Evolutionary conservation across 2,888 invertebrate genomes (phyloP).

Genomic region (Sepiola atlantica): DNA sequence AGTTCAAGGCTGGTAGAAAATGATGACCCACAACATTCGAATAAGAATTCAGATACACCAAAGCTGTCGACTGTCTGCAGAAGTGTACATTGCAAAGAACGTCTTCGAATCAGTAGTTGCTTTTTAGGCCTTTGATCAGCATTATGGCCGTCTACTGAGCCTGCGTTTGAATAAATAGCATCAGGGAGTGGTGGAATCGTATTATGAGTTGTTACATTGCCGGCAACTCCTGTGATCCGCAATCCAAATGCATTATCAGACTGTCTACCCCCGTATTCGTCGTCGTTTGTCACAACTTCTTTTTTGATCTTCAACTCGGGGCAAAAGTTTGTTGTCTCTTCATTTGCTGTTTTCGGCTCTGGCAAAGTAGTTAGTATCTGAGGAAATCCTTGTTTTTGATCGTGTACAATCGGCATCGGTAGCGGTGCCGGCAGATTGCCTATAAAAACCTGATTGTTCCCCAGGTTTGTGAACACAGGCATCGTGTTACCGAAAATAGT

Average conservation of each 20-base stretch:
- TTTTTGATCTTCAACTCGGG: not conserved
- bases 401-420: not conserved
- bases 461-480: not conserved
- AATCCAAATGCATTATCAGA: not conserved
- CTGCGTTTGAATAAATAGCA: not conserved
- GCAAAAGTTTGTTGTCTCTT: not conserved
- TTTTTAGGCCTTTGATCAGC: not conserved
- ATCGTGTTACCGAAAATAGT: not conserved
- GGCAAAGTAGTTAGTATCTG: not conserved
- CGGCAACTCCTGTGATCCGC: not conserved
- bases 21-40: constrained; percentile 23
- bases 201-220: not conserved
- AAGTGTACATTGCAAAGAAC: not conserved
- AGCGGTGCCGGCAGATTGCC: not conserved
- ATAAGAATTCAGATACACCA: not conserved
- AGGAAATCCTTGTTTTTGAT: not conserved
- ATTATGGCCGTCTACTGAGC: not conserved
- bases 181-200: not conserved
- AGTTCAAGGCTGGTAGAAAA: not conserved
- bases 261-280: not conserved
- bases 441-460: not conserved
- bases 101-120: not conserved
- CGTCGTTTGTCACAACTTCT: not conserved
- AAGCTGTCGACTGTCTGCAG: not conserved
- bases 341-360: not conserved